Evolutionary conservation across 2,113 vertebrate species (phyloP), one percentile per base, ranked within the genome.

Genomic region (Hymenochirus boettgeri): DNA sequence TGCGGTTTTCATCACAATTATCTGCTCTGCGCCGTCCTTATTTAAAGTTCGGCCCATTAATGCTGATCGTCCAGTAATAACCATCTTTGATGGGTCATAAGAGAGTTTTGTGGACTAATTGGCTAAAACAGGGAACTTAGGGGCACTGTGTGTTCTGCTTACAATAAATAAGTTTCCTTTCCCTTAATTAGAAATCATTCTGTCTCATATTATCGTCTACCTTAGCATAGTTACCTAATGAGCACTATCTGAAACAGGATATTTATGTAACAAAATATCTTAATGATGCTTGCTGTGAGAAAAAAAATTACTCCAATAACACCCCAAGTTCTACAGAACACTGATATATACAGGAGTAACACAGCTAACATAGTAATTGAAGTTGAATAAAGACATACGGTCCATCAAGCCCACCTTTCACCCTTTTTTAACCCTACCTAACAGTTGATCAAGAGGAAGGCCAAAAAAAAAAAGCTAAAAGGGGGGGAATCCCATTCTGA

Each of bases 181-280:
- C 71, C 67, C 61, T 85, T 80, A 77, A 82, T 86, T 84, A 84
- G 75, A 82, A 81, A 76, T 53, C 74, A 51, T 72, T 73, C 46
- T 82, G 73, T n/a, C 70, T 72, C 57, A 73, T 77, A 76, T 83
- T 79, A 82, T 81, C 80, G 76, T 73, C 79, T 79, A 77, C 73
- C 62, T 81, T 73, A 75, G 75, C 72, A 78, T 79, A 78, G 74
- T 75, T 76, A 72, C 71, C 73, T 71, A 73, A 80, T 76, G 79
- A 80, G 73, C 77, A 63, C 48, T 76, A 64, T 67, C 70, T 35
- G 61, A 70, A 66, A 77, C 64, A 77, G 61, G 66, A 42, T n/a
- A n/a, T n/a, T n/a, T n/a, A n/a, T 47, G 73, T 81, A 61, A 66
- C 15, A 0, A 52, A 2, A 13, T 42, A 59, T n/a, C n/a, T n/a